Evolutionary conservation across 2,797 vertebrate species (phyloP).

Genomic region (Dicrostonyx torquatus): DNA sequence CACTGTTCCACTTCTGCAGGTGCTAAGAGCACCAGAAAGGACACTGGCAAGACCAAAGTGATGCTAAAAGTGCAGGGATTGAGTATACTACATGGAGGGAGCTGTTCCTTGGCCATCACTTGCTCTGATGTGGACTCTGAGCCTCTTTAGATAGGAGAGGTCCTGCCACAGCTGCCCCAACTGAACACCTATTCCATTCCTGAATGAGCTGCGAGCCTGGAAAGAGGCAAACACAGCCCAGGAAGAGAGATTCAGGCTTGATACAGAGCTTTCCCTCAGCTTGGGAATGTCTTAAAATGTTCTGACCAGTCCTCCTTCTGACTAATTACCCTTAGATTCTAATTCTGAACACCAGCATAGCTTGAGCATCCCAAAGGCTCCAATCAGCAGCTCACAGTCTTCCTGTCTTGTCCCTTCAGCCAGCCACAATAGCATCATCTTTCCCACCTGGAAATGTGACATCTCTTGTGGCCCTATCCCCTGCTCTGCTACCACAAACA

Average conservation of each 20-base stretch:
- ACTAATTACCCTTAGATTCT: neutral
- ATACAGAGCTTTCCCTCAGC: neutral
- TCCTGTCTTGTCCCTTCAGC: neutral
- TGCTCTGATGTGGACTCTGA: neutral
- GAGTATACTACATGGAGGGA: no score
- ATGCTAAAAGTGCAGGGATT: rapidly evolving
- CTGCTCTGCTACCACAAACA: neutral
- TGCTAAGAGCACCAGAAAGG: neutral
- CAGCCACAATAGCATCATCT: neutral
- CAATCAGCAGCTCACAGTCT: neutral
- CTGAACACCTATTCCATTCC: neutral
- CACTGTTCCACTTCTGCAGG: neutral
- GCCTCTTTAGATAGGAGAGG: neutral
- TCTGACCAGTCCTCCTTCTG: neutral
- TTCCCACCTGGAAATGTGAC: neutral
- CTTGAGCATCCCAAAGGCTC: neutral
- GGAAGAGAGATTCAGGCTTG: neutral
- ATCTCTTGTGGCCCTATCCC: neutral
- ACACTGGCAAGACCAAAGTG: neutral
- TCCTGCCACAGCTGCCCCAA: neutral
- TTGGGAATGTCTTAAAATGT: neutral
- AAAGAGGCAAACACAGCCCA: neutral
- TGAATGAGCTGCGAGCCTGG: neutral
- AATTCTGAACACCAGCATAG: neutral
- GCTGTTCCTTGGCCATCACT: neutral